Base-by-base conservation (phyloP, 2,888 invertebrate genomes). In the Acrobasis repandana region DNA sequence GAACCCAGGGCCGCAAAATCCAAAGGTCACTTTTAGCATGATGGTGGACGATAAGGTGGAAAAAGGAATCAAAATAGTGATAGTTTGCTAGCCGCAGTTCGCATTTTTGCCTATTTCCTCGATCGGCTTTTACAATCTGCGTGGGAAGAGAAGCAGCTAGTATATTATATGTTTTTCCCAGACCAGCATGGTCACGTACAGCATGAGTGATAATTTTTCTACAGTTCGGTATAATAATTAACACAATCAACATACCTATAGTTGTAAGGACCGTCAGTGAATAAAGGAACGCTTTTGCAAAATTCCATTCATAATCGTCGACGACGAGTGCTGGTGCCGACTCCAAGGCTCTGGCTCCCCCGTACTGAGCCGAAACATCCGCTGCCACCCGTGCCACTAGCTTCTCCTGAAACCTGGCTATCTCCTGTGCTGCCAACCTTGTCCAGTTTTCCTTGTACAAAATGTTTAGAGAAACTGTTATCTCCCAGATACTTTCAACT, bases 231-330 rank as follows among this genome's bases (percentile, higher is more conserved):
- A 8, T 28, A 28, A 28, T 28, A 28, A 6, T 28, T n/a, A n/a
- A n/a, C n/a, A n/a, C n/a, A 28, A 28, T 34, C 9, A 56, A 8
- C 69, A 95, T 90, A 97, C 97, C 97, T 77, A 97, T 96, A 65
- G 97, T 98, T 28, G 98, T 98, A 65, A 98, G 94, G 62, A 98
- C 97, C 46, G 98, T 98, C 73, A 98, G 93, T 9, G 98, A 98
- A 88, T 98, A 98, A 58, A 98, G 94, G 86, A 98, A 98, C 20
- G 98, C 97, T 83, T 96, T 96, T 20, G 97, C 96, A 75, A 97
- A 96, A 76, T 95, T 97, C 97, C 97, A 97, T 81, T 97, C 96
- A 81, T 95, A 95, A 65, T 95, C 95, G 67, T 93, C 92, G 2
- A 85, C 72, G 10, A 88, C 82, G 62, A 88, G 68, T 0, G 86